Conservation (phyloP, 2,797 vertebrate species). For the Bovichtus variegatus region DNA sequence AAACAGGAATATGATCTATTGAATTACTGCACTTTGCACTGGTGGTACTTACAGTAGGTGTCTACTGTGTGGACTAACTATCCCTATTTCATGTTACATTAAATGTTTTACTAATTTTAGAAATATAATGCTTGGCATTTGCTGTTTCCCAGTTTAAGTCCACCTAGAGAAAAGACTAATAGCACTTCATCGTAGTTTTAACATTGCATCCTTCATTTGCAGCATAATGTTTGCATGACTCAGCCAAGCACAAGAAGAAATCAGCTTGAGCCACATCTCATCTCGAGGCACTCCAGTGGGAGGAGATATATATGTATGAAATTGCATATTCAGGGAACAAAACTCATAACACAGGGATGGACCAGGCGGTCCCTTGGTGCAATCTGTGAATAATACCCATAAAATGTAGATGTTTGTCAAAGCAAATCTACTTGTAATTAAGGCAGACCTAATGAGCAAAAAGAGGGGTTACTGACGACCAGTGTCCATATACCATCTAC, state of each 20-base stretch:
- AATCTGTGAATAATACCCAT: conserved; percentile 71
- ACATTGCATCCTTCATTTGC: conserved; percentile 58
- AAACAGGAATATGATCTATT: conserved; percentile 45
- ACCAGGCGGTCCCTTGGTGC: conserved; percentile 70
- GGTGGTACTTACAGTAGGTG: conserved; percentile 43
- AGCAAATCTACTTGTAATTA: conserved; percentile 42
- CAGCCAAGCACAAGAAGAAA: conserved; percentile 68
- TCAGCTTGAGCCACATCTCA: conserved; percentile 54
- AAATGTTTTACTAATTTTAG: conserved; percentile 43
- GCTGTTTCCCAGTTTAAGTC: conserved; percentile 40
- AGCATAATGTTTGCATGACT: conserved; percentile 73
- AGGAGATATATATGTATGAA: conserved; percentile 43
- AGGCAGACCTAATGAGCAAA: conserved; percentile 44
- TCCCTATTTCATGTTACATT: conserved; percentile 41
- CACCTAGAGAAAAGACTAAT: conserved; percentile 26
- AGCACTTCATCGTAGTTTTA: conserved; percentile 62
- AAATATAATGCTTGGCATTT: conserved; percentile 39
- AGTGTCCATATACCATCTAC: conserved; percentile 55
- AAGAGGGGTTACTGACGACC: conserved; percentile 41
- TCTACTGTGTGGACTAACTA: conserved; percentile 50
- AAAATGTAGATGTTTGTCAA: conserved; percentile 63
- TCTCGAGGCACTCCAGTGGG: conserved; percentile 49
- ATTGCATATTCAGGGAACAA: conserved; percentile 77
- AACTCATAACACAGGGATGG: conserved; percentile 76
- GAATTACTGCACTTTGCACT: conserved; percentile 73